Evolutionary conservation across 2,113 vertebrate species (phyloP), one percentile per base, ranked within the genome.

Genomic region (Ptyas mucosa): DNA sequence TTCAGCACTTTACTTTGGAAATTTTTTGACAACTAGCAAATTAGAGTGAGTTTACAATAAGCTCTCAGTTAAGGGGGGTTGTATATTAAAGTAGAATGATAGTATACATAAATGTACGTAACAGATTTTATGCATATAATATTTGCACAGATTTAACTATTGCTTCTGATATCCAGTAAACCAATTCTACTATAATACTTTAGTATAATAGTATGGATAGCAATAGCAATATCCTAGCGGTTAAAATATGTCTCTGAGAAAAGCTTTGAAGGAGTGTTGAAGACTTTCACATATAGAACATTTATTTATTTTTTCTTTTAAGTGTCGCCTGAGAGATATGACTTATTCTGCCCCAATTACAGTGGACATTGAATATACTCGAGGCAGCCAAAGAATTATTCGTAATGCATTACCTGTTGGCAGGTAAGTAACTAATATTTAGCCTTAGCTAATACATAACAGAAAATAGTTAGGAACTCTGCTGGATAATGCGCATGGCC

Each of bases 261-360:
- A 85, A 91, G 7, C 58, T 93, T 43, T 92, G 85, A 89, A 55
- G 29, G n/a, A 29, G 12, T 0, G 43, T 89, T 7, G 43, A 51
- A 26, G 61, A 15, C 18, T 85, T 91, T 39, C 51, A 58, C 39
- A 23, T 81, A 15, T 90, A 61, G 2, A 54, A 0, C 15, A 1
- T 57, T 21, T 95, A 58, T 1, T 0, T 90, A 0, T 90, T 94
- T 58, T 95, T 96, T 54, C 94, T 7, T 90, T 54, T 34, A 93
- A 99, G 99, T 99, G 99, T 97, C 98, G 99, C 87, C 96, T 99
- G 95, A 97, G 99, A 94, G 99, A 99, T 96, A 99, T 99, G 99
- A 99, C 99, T 0, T 99, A 99, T 75, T 99, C 99, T 0, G 99
- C 99, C 0, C 98, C 99, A 0, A 99, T 99, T 90, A 99, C 99